Percentiles rank a stretch among this genome's conserved stretches.
Conservation (phyloP, 1,140 invertebrate species). For the Drosophila parvula region DNA sequence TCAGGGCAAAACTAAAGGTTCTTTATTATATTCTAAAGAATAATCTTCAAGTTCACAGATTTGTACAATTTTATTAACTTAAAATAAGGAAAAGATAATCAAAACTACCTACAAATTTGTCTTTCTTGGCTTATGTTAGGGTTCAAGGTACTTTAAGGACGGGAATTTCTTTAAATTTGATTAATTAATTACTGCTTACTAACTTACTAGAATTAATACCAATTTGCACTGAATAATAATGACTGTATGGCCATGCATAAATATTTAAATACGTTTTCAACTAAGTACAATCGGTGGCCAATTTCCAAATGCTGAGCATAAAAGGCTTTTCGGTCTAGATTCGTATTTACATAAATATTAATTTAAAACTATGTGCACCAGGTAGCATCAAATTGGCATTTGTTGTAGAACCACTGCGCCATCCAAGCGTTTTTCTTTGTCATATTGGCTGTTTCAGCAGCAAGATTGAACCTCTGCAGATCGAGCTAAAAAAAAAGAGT, state of each 20-base stretch:
- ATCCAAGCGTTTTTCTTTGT: slow-evolving; percentile 65
- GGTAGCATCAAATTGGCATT: slow-evolving; percentile 67
- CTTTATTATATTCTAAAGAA: no score
- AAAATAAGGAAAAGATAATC: background rate
- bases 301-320: slow-evolving; percentile 20
- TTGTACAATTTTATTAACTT: background rate
- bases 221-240: slow-evolving; percentile 14
- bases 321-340: slow-evolving; percentile 9
- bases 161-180: slow-evolving; percentile 11
- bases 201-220: background rate
- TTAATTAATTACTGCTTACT: background rate
- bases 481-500: slow-evolving; percentile 52
- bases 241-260: slow-evolving; percentile 3
- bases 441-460: slow-evolving; percentile 57
- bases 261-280: slow-evolving; percentile 3
- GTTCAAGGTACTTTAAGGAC: slow-evolving; percentile 1
- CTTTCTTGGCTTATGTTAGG: background rate
- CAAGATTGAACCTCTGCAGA: slow-evolving; percentile 38
- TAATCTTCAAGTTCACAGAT: no score
- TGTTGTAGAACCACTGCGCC: slow-evolving; percentile 73
- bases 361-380: slow-evolving; percentile 58
- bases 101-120: background rate
- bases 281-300: slow-evolving; percentile 36
- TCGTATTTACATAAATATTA: slow-evolving; percentile 11
- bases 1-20: no score